These are phyloP conservation scores for Dasyurus viverrinus DNA, from an alignment of 2,113 vertebrate species.

Conservation along the genomic window DNA sequence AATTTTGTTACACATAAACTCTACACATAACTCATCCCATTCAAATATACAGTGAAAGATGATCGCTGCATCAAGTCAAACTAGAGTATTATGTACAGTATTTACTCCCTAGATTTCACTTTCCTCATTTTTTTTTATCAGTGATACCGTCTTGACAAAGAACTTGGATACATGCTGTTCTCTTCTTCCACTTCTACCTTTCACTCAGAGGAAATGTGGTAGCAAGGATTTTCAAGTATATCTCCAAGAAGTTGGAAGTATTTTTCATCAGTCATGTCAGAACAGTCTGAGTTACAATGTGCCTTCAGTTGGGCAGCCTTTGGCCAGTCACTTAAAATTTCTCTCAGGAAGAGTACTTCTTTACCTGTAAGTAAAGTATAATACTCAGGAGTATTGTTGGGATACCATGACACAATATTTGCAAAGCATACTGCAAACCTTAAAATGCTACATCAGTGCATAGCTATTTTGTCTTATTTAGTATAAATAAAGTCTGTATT, in stretches of 20 bases:
- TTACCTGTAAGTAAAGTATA: not conserved
- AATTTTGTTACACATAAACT: accelerated
- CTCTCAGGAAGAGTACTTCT: not conserved
- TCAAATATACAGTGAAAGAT: not conserved
- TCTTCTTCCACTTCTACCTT: not conserved
- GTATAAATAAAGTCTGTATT: not conserved
- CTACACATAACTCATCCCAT: not conserved
- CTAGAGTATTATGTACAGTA: too few relatives aligned
- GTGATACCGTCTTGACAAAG: not conserved
- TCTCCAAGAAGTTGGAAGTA: not conserved
- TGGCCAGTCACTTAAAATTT: not conserved
- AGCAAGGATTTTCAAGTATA: not conserved
- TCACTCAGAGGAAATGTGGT: not conserved
- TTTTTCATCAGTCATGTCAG: not conserved
- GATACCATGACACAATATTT: not conserved
- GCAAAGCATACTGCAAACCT: not conserved
- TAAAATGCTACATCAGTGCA: not conserved
- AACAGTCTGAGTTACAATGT: not conserved
- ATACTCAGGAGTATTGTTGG: not conserved
- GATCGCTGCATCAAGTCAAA: not conserved
- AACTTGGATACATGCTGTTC: not conserved
- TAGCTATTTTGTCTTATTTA: not conserved
- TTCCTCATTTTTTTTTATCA: not conserved
- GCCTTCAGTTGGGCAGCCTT: not conserved
- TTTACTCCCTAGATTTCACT: not conserved